Base-by-base conservation (phyloP, 1,140 invertebrate species). In the Drosophila oshimai region DNA sequence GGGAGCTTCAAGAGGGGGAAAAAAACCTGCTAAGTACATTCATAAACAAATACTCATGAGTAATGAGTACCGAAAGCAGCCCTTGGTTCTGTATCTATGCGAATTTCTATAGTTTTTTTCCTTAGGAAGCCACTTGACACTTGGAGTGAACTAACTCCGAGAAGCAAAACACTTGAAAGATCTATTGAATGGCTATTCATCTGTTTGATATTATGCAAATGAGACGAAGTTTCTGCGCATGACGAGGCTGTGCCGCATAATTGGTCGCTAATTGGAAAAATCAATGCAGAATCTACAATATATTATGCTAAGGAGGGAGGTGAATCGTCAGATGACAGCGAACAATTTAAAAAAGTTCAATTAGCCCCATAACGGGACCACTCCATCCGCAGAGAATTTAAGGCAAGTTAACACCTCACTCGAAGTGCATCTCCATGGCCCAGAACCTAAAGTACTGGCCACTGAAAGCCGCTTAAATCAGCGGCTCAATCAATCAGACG, bases 401-500 rank as follows among this genome's bases (percentile, higher is more conserved):
- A 71, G 74, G 13, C 80, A 71, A 65, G 74, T 86, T 84, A 84
- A 86, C 79, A 84, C 79, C 79, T 86, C 58, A 53, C 61, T 44
- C 51, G 13, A 47, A n/a, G n/a, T n/a, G n/a, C n/a, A n/a, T n/a
- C n/a, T n/a, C n/a, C n/a, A n/a, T 20, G 60, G 20, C 33, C 12
- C 57, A 61, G 29, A 29, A 76, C 20, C 26, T 33, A 33, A 20
- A 44, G 18, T 41, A 24, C 42, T 47, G 41, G 17, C 36, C 26
- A 29, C 17, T 54, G 17, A 75, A 75, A 86, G 79, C 80, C 46
- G 74, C 80, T 84, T 84, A 84, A 84, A 86, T 86, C 79, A 86
- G 75, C 79, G 54, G 79, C 75, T 84, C 79, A 84, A 84, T 84
- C 79, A 84, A 84, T 84, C 79, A 84, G 80, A 67, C 51, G 31